Base-by-base conservation (phyloP, 2,888 invertebrate genomes). In the Brachylomia viminalis region DNA sequence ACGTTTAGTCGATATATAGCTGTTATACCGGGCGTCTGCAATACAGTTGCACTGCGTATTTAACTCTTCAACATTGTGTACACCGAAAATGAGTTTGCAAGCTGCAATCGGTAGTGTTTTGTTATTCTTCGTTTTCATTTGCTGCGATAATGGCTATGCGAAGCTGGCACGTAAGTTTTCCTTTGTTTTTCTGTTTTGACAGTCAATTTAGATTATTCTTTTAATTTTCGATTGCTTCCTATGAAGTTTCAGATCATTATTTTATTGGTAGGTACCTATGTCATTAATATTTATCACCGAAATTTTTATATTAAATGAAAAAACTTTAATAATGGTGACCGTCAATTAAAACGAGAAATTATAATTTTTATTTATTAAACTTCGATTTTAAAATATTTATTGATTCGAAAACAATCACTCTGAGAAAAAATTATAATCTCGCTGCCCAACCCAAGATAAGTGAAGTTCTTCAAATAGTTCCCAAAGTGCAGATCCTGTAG, bases 1-100 rank as follows among this genome's bases (percentile, higher is more conserved):
- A 88, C 91, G 90, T 90, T 92, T 92, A 91, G 91, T 92, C 89
- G 90, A 93, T 94, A 94, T 94, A 95, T 92, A 92, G 91, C 91
- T 84, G 94, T 91, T 90, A 91, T 88, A 89, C 91, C 83, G 83
- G 80, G 66, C 85, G 85, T 88, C 85, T 80, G 83, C 69, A 70
- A 75, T 86, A 87, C 91, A 93, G 92, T 94, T 89, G 89, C 86
- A 90, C 86, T 90, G 84, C 76, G 88, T 86, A 85, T 89, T 89
- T 92, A 90, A 88, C 91, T 91, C 90, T 86, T 85, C 77, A 88
- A 92, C 90, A 92, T 85, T 83, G 88, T 87, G 80, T 64, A 73
- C 74, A 71, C 75, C 78, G 59, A 93, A 89, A 83, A 95, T 94
- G 94, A 90, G 89, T 87, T 86, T 90, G 74, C 89, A 92, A 83